A percentile compares a stretch with the other conserved stretches of the same genome.
Conservation (phyloP, 1,140 invertebrate species). For the Aphis craccivora region DNA sequence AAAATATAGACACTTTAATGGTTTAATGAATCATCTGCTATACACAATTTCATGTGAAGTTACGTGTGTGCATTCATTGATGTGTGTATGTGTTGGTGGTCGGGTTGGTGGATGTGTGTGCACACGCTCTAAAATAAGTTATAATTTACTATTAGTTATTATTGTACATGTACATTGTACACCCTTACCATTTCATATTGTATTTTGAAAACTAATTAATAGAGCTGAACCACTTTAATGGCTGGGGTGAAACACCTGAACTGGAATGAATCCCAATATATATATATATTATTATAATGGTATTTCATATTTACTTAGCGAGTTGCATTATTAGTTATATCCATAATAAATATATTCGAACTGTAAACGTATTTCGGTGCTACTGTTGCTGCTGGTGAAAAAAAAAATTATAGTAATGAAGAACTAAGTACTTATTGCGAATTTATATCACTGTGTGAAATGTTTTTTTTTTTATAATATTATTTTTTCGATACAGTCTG, state of each 20-base stretch:
- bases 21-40: not conserved
- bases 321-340: not conserved
- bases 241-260: not conserved
- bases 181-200: not conserved
- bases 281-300: not conserved
- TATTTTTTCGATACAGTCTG: not conserved
- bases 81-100: not conserved
- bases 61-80: not conserved
- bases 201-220: slow-evolving; percentile 36
- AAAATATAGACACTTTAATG: not conserved
- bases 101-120: not conserved
- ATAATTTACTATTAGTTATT: not conserved
- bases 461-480: not conserved
- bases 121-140: not conserved
- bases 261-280: not conserved
- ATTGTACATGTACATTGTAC: no score
- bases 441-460: not conserved
- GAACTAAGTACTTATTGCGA: not conserved
- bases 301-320: not conserved
- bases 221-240: not conserved
- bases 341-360: not conserved
- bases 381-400: not conserved
- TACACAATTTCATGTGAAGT: not conserved
- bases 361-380: not conserved
- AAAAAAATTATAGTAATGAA: not conserved